phyloP scores from a whole-genome alignment of 1,140 invertebrate genomes.

The Tetramorium simillimum region DNA sequence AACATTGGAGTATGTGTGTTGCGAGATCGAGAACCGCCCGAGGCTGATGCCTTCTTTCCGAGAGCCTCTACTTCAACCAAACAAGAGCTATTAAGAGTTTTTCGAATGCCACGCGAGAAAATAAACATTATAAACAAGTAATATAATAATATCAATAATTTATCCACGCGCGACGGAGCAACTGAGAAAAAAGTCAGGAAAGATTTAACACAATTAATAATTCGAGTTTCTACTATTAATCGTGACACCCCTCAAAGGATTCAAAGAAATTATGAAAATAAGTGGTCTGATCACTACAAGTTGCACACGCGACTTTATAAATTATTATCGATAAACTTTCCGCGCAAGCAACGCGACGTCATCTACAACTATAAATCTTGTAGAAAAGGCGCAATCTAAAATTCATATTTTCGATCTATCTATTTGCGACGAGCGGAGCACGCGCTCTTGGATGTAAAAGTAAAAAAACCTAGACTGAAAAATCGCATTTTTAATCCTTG shows the following conservation, averaged over 20 bases:
- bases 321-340: constrained; percentile 42
- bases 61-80: neutral
- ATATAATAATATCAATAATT: neutral
- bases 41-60: neutral
- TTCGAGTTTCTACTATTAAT: neutral
- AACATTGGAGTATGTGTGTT: neutral
- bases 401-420: constrained; percentile 40
- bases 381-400: constrained; percentile 23
- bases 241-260: neutral
- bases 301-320: constrained; percentile 32
- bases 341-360: neutral
- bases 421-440: constrained; percentile 2
- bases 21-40: neutral
- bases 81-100: constrained; percentile 7
- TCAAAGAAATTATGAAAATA: constrained; percentile 2
- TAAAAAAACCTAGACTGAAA: neutral
- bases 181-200: neutral
- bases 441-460: neutral
- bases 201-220: neutral
- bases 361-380: constrained; percentile 40
- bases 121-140: neutral
- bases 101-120: neutral
- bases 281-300: constrained; percentile 39
- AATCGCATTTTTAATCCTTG: neutral
- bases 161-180: no score